Evolutionary conservation across 2,113 vertebrate genomes (phyloP).

Genomic region (Apaloderma vittatum): DNA sequence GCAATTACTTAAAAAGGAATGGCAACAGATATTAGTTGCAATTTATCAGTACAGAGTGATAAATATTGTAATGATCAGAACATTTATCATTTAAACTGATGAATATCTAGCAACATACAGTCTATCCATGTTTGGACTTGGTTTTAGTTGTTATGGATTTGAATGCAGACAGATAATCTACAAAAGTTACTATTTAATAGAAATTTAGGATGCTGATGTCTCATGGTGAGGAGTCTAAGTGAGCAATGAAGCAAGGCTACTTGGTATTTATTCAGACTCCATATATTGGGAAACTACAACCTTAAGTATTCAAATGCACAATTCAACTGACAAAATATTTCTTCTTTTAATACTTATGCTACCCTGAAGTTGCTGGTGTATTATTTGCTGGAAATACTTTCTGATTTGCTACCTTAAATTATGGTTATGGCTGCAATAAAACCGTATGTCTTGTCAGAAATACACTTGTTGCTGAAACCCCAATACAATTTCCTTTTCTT

Average conservation of each 20-base stretch:
- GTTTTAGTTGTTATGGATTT: background rate
- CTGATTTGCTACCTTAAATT: background rate
- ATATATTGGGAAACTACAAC: background rate
- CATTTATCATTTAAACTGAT: background rate
- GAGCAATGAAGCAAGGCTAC: background rate
- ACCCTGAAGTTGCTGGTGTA: background rate
- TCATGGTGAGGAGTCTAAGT: background rate
- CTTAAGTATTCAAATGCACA: background rate
- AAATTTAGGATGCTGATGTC: background rate
- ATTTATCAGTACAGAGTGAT: background rate
- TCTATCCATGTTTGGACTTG: background rate
- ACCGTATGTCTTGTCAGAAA: background rate
- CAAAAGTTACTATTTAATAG: background rate
- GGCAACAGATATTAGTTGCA: background rate
- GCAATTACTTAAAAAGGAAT: background rate
- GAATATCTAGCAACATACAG: background rate
- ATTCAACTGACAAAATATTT: background rate
- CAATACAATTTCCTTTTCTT: background rate
- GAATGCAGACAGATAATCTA: background rate
- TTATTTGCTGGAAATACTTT: background rate
- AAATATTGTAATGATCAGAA: background rate
- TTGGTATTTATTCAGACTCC: background rate
- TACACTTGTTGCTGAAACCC: background rate
- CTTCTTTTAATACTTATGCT: background rate
- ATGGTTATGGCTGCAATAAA: background rate